These are phyloP conservation scores for Eilema depressum DNA, from an alignment of 2,888 invertebrate genomes.

Conservation along the genomic window DNA sequence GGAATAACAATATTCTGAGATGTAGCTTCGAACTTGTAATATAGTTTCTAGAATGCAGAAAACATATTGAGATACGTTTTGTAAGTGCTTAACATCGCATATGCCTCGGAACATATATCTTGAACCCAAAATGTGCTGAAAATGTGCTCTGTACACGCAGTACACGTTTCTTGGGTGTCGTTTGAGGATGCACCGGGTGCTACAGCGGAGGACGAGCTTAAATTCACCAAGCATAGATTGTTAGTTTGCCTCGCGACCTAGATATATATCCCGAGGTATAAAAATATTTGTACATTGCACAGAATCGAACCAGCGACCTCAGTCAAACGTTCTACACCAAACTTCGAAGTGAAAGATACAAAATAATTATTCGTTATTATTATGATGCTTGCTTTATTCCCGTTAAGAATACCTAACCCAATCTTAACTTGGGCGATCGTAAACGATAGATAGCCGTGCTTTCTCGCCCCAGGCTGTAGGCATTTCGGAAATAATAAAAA, in stretches of 20 bases:
- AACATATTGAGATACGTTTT: neutral
- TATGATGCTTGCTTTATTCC: constrained; percentile 22
- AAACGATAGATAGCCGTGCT: constrained; percentile 50
- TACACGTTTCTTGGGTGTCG: too few species aligned
- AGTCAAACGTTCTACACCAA: neutral
- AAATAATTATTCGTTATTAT: constrained; percentile 5
- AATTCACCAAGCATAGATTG: too few species aligned
- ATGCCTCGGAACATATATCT: too few species aligned
- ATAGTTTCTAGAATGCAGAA: neutral
- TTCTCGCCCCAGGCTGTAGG: constrained; percentile 42
- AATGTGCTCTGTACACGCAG: too few species aligned
- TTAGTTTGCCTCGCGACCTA: too few species aligned
- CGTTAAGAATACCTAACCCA: constrained; percentile 40
- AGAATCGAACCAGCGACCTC: neutral
- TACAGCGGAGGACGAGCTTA: too few species aligned
- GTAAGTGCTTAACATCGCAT: neutral
- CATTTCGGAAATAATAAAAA: constrained; percentile 57
- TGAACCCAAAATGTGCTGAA: too few species aligned
- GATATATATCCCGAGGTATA: too few species aligned
- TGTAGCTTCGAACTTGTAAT: neutral
- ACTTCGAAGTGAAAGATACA: neutral
- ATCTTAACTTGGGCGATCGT: constrained; percentile 47
- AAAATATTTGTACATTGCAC: neutral
- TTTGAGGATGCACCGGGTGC: too few species aligned
- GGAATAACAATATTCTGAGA: too few species aligned